A percentile compares a stretch with the other conserved stretches of the same genome.
Conservation (phyloP, 2,113 vertebrate genomes). For the Phalacrocorax carbo region DNA sequence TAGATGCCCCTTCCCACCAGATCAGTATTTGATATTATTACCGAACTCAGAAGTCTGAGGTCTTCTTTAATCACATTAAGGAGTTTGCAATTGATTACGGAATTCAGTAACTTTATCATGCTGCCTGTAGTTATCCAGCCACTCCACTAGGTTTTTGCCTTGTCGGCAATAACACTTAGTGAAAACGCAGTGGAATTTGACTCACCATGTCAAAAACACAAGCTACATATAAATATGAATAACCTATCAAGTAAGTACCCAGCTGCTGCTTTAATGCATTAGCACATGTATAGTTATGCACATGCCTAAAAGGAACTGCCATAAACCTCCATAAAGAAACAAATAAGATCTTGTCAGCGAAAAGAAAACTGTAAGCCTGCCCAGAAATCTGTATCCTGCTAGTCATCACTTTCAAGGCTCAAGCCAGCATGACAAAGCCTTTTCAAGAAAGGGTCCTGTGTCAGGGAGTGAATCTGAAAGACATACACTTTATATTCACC, state of each 20-base stretch:
- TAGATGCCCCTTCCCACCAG: conserved; percentile 9
- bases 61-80: conserved; percentile 33
- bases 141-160: background rate
- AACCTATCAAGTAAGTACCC: conserved; percentile 13
- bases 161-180: background rate
- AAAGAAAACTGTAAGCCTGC: conserved; percentile 1
- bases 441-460: background rate
- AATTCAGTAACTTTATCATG: background rate
- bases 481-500: background rate
- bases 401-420: conserved; percentile 39
- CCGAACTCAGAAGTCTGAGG: conserved; percentile 10
- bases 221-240: conserved; percentile 24
- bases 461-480: background rate
- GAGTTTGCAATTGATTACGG: background rate
- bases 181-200: background rate
- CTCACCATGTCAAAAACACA: background rate
- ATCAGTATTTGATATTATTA: conserved; percentile 31
- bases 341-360: conserved; percentile 28
- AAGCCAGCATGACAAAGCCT: conserved; percentile 56
- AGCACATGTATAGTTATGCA: conserved; percentile 42
- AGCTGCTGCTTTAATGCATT: conserved; percentile 42
- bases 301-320: conserved; percentile 22
- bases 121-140: background rate
- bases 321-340: conserved; percentile 38
- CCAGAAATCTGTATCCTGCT: conserved; percentile 40